Conservation (phyloP, 2,888 invertebrate species). For the Melitaea athalia region DNA sequence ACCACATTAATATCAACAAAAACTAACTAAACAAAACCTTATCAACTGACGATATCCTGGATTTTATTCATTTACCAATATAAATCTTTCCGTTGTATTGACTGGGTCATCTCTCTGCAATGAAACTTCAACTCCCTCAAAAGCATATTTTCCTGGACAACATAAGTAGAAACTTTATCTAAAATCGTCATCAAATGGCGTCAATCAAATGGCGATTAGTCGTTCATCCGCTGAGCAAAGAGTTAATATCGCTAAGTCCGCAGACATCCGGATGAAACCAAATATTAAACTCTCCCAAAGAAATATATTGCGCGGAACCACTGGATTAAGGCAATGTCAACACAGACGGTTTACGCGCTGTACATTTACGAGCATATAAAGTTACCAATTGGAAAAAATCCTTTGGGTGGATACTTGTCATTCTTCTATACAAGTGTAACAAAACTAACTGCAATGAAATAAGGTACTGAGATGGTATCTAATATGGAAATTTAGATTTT, state of each 20-base stretch:
- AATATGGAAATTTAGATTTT: no score
- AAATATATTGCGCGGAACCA: constrained; percentile 66
- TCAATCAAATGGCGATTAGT: constrained; percentile 39
- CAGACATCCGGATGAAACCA: constrained; percentile 58
- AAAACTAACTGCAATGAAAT: neutral
- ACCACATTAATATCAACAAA: no score
- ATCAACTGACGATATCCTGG: no score
- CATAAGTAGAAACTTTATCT: constrained; percentile 4
- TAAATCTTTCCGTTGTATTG: neutral
- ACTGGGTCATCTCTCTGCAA: neutral
- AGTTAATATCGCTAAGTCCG: constrained; percentile 58
- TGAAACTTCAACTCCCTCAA: neutral
- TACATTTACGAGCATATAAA: constrained; percentile 19
- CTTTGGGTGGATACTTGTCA: neutral
- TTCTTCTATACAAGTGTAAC: neutral
- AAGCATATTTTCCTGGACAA: neutral
- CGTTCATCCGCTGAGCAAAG: constrained; percentile 47
- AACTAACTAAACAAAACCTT: no score
- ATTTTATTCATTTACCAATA: neutral
- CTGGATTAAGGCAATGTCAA: constrained; percentile 65
- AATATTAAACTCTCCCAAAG: constrained; percentile 75
- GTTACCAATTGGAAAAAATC: neutral
- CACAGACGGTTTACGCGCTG: constrained; percentile 47
- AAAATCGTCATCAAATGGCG: constrained; percentile 23
- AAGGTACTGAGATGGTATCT: no score